Percentiles rank a stretch among this genome's conserved stretches.
Conservation (phyloP, 2,888 invertebrate species). For the Eupithecia tripunctaria region DNA sequence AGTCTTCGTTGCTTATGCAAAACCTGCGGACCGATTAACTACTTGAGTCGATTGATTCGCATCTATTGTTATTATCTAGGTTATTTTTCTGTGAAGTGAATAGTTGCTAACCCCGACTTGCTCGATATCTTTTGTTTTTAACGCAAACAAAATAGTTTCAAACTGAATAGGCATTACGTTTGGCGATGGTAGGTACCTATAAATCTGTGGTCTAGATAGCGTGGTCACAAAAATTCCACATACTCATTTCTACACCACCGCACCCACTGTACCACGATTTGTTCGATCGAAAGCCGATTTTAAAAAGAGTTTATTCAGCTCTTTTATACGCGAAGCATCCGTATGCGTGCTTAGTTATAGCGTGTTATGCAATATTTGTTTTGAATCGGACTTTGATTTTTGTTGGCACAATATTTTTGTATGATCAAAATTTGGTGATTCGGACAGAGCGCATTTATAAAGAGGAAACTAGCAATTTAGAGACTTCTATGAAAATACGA, state of each 20-base stretch:
- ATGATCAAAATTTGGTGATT: neutral
- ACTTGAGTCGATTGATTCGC: too few species aligned
- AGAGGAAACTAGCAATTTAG: neutral
- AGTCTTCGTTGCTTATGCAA: too few species aligned
- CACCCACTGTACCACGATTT: slow-evolving; percentile 20
- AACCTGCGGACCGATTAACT: too few species aligned
- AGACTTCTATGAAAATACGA: too few species aligned
- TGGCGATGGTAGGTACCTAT: too few species aligned
- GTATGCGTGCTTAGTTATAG: slow-evolving; percentile 22
- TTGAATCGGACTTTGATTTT: slow-evolving; percentile 22
- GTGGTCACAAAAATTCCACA: neutral
- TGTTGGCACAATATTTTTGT: slow-evolving; percentile 19
- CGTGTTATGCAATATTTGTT: slow-evolving; percentile 25
- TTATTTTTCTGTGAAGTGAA: too few species aligned
- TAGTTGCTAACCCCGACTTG: too few species aligned
- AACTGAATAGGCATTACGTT: too few species aligned
- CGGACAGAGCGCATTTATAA: neutral
- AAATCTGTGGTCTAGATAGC: neutral
- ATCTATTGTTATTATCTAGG: too few species aligned
- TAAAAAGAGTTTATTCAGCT: slow-evolving; percentile 39
- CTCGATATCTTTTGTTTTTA: too few species aligned
- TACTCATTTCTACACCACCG: slow-evolving; percentile 12
- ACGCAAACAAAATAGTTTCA: too few species aligned
- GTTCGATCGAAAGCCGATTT: slow-evolving; percentile 38
- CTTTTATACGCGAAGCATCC: slow-evolving; percentile 31